phyloP scores from a whole-genome alignment of 2,113 vertebrate genomes.

The Lethenteron reissneri region DNA sequence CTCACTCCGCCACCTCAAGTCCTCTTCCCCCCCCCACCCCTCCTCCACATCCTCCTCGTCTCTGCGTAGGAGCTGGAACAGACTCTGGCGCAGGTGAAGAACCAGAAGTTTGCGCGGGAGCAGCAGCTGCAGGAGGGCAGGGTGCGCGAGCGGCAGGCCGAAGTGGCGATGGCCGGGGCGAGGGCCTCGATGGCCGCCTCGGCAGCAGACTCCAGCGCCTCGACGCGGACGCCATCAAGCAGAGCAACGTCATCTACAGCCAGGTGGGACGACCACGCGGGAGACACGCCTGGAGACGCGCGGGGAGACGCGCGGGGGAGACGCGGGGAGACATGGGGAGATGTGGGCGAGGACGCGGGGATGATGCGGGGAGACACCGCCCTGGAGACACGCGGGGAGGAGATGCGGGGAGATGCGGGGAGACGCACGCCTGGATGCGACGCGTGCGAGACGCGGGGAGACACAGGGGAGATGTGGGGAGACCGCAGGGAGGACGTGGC shows the following conservation, averaged over 20 bases:
- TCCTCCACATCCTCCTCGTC: conserved; percentile 9
- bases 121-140: conserved; percentile 30
- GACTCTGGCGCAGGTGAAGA: conserved; percentile 27
- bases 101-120: conserved; percentile 30
- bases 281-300: no score
- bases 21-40: neutral
- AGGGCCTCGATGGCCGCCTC: conserved; percentile 27
- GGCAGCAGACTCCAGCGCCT: conserved; percentile 27
- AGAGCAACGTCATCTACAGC: conserved; percentile 34
- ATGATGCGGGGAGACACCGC: no score
- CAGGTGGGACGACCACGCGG: conserved; percentile 26
- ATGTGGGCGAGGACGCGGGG: no score
- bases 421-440: no score
- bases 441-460: no score
- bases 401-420: no score
- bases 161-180: conserved; percentile 29
- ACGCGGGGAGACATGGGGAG: no score
- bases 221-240: conserved; percentile 35
- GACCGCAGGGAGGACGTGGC: no score
- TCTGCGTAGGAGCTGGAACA: conserved; percentile 38
- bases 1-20: no score
- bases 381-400: no score
- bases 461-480: no score
- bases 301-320: no score
- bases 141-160: conserved; percentile 30